Percentiles rank a stretch among this genome's conserved stretches.
phyloP scores from a whole-genome alignment of 2,888 invertebrate genomes.

The Selenia dentaria region DNA sequence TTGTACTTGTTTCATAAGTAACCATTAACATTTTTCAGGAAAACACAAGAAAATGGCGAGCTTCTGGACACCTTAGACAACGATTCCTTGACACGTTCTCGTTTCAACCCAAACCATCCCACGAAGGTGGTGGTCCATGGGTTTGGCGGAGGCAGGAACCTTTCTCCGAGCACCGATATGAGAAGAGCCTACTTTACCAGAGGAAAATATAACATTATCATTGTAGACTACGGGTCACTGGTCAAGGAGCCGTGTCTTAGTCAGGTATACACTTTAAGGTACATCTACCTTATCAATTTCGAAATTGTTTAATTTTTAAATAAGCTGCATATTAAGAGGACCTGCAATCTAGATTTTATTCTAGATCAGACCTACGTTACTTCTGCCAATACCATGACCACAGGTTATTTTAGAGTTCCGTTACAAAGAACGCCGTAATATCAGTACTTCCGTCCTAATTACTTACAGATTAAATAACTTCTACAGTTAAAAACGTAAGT shows the following conservation, averaged over 20 bases:
- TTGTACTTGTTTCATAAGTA: too few relatives aligned
- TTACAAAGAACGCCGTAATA: too few relatives aligned
- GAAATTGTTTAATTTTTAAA: too few relatives aligned
- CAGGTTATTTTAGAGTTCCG: too few relatives aligned
- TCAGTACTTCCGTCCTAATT: too few relatives aligned
- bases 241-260: constrained; percentile 93
- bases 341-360: too few relatives aligned
- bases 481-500: too few relatives aligned
- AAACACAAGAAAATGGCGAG: constrained; percentile 90
- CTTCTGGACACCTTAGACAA: constrained; percentile 88
- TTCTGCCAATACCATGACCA: too few relatives aligned
- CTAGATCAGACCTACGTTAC: too few relatives aligned
- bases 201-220: constrained; percentile 93
- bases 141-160: constrained; percentile 93
- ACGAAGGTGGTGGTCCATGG: constrained; percentile 96
- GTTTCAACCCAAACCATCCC: constrained; percentile 90
- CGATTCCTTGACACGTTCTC: constrained; percentile 89
- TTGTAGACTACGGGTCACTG: constrained; percentile 92
- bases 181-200: constrained; percentile 92
- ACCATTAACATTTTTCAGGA: too few relatives aligned
- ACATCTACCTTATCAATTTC: neutral
- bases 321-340: too few relatives aligned
- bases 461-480: too few relatives aligned
- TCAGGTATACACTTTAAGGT: constrained; percentile 75
- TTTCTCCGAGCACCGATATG: constrained; percentile 93